Evolutionary conservation across 2,888 invertebrate genomes (phyloP).

Genomic region (Melinaea menophilus): DNA sequence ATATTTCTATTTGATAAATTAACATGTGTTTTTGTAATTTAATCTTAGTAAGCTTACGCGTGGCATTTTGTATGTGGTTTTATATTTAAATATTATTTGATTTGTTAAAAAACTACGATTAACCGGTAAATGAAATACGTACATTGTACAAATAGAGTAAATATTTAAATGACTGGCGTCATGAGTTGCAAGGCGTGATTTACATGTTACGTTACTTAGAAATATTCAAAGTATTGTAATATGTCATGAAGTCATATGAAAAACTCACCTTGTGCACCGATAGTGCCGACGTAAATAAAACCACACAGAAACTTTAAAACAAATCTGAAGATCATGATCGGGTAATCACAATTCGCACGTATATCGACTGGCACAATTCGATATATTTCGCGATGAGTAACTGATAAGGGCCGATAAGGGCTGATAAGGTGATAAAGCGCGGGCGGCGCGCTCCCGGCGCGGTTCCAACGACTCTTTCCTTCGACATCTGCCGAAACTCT

Average conservation of each 20-base stretch:
- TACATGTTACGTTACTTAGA: not conserved
- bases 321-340: slow-evolving; percentile 54
- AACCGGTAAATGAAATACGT: not conserved
- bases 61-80: not conserved
- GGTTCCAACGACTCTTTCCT: slow-evolving; percentile 51
- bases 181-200: slow-evolving; percentile 14
- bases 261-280: slow-evolving; percentile 61
- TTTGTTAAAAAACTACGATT: not conserved
- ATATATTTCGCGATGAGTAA: slow-evolving; percentile 70
- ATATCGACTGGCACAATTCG: slow-evolving; percentile 49
- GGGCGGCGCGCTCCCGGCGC: slow-evolving; percentile 43
- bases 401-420: slow-evolving; percentile 70
- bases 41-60: not conserved
- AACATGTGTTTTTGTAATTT: slow-evolving; percentile 13
- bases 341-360: slow-evolving; percentile 49
- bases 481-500: slow-evolving; percentile 64
- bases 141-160: not conserved
- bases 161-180: slow-evolving; percentile 2
- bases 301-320: slow-evolving; percentile 50
- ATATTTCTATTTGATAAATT: slow-evolving; percentile 26
- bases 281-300: slow-evolving; percentile 49
- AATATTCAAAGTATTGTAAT: not conserved
- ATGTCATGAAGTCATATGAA: slow-evolving; percentile 7
- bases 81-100: not conserved
- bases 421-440: slow-evolving; percentile 47